These are phyloP conservation scores for Chirona hameri DNA, from an alignment of 2,888 invertebrate species.

Conservation along the genomic window DNA sequence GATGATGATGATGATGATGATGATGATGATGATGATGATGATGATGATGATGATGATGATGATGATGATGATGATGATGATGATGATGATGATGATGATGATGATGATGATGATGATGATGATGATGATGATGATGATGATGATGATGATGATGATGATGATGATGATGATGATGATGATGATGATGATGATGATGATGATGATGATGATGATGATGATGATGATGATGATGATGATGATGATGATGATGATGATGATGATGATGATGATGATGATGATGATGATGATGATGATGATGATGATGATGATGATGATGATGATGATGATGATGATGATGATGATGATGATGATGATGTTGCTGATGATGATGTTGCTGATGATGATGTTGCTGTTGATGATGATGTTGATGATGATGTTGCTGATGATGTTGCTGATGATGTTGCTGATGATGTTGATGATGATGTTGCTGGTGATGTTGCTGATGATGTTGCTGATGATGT, in stretches of 20 bases:
- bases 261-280: conserved; percentile 22
- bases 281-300: conserved; percentile 22
- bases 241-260: conserved; percentile 22
- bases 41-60: conserved; percentile 22
- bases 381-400: no score
- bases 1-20: conserved; percentile 22
- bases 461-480: no score
- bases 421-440: no score
- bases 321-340: conserved; percentile 22
- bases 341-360: no score
- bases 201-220: conserved; percentile 22
- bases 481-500: no score
- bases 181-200: conserved; percentile 22
- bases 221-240: conserved; percentile 22
- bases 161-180: conserved; percentile 22
- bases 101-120: conserved; percentile 22
- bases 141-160: conserved; percentile 22
- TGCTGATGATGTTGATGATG: no score
- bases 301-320: conserved; percentile 22
- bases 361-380: no score
- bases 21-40: conserved; percentile 22
- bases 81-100: conserved; percentile 22
- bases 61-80: conserved; percentile 22
- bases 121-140: conserved; percentile 22
- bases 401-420: no score